Conservation (phyloP, 2,797 vertebrate genomes). For the Epinephelus coioides region DNA sequence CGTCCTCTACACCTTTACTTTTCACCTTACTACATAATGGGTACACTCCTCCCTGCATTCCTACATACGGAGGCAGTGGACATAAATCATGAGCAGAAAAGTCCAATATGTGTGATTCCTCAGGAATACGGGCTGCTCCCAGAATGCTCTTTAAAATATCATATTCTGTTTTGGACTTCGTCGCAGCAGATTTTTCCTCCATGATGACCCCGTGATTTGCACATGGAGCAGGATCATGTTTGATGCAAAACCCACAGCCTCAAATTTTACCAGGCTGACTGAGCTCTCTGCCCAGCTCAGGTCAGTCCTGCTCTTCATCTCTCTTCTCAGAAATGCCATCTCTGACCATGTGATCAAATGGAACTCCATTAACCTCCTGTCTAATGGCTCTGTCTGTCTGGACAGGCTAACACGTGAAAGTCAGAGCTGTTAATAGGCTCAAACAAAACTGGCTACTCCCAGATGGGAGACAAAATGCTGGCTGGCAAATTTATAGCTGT, state of each 20-base stretch:
- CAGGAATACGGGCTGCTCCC: not conserved
- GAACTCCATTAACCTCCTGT: slow-evolving; percentile 25
- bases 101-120: not conserved
- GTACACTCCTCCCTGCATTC: not conserved
- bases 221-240: not conserved
- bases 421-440: slow-evolving; percentile 5
- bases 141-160: not conserved
- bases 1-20: too few species aligned
- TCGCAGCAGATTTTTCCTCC: not conserved
- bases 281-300: not conserved
- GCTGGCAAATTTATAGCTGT: not conserved
- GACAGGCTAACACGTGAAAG: slow-evolving; percentile 5
- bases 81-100: not conserved
- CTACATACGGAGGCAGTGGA: not conserved
- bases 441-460: not conserved
- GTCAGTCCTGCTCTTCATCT: slow-evolving; percentile 28
- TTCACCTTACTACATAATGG: not conserved
- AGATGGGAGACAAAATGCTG: too few species aligned
- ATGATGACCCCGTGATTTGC: not conserved
- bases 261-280: slow-evolving; percentile 11
- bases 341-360: slow-evolving; percentile 21
- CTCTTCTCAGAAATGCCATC: slow-evolving; percentile 21
- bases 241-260: not conserved
- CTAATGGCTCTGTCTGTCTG: slow-evolving; percentile 28
- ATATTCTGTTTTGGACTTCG: not conserved